A percentile compares a stretch with the other conserved stretches of the same genome.
phyloP scores from a whole-genome alignment of 2,888 invertebrate species.

The Odontocolon sp. region DNA sequence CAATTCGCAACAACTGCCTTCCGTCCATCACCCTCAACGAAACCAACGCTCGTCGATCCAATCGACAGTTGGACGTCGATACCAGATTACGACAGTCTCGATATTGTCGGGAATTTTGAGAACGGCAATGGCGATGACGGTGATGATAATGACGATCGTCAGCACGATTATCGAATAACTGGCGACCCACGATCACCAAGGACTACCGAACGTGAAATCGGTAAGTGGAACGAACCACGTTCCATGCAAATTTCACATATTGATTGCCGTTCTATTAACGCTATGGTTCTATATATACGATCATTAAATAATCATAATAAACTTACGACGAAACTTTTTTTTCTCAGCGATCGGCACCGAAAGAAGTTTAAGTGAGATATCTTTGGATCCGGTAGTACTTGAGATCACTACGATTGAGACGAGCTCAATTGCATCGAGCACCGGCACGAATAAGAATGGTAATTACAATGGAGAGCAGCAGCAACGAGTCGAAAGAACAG shows the following conservation, averaged over 20 bases:
- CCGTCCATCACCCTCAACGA: slow-evolving; percentile 21
- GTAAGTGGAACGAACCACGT: slow-evolving; percentile 11
- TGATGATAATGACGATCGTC: slow-evolving; percentile 17
- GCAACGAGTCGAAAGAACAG: slow-evolving; percentile 49
- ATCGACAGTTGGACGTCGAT: neutral
- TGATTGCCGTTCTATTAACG: neutral
- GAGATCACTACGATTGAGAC: slow-evolving; percentile 34
- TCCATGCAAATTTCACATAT: slow-evolving; percentile 12
- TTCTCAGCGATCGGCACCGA: slow-evolving; percentile 17
- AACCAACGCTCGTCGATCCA: slow-evolving; percentile 19
- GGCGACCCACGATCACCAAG: slow-evolving; percentile 3
- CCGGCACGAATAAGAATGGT: slow-evolving; percentile 47
- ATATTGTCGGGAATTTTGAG: slow-evolving; percentile 8
- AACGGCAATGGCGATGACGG: slow-evolving; percentile 3
- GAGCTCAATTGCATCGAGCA: slow-evolving; percentile 34
- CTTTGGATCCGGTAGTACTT: neutral
- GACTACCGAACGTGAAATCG: slow-evolving; percentile 16
- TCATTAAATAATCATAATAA: too few species aligned
- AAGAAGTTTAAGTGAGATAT: slow-evolving; percentile 31
- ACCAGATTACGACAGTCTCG: slow-evolving; percentile 19
- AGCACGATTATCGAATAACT: slow-evolving; percentile 8
- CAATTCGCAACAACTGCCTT: slow-evolving; percentile 38
- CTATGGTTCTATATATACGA: neutral
- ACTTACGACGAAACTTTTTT: too few species aligned
- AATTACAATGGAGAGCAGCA: slow-evolving; percentile 52